Percentiles rank a stretch among this genome's conserved stretches.
Conservation (phyloP, 2,888 invertebrate genomes). For the Noctua pronuba region DNA sequence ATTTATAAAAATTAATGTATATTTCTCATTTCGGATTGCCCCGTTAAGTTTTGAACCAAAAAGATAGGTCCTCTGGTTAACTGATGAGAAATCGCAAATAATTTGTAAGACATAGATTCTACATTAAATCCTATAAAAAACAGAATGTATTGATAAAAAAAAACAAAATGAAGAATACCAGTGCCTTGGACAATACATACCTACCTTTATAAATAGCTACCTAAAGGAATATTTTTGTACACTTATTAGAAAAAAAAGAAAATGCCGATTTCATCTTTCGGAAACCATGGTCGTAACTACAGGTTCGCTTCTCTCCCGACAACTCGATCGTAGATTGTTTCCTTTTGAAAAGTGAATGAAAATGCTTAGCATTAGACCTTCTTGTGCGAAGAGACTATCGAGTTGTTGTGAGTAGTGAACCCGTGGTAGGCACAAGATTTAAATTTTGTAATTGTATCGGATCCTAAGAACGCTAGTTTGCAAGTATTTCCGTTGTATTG, state of each 20-base stretch:
- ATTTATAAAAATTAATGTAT: constrained; percentile 88
- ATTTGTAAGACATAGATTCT: constrained; percentile 72
- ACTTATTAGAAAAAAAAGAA: constrained; percentile 81
- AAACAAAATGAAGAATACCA: constrained; percentile 85
- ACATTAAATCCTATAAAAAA: constrained; percentile 70
- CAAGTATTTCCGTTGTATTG: constrained; percentile 80
- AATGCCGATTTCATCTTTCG: constrained; percentile 77
- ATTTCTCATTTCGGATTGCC: constrained; percentile 86
- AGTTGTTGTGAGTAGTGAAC: constrained; percentile 60
- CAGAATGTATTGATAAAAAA: constrained; percentile 79
- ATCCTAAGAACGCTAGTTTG: constrained; percentile 81
- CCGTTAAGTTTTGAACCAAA: constrained; percentile 87
- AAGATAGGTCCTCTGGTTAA: constrained; percentile 80
- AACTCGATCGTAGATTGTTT: constrained; percentile 53
- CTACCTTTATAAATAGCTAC: constrained; percentile 85
- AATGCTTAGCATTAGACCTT: constrained; percentile 42
- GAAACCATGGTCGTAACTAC: constrained; percentile 70
- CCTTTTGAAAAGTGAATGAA: constrained; percentile 42
- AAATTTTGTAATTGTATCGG: constrained; percentile 72
- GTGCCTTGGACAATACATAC: constrained; percentile 90
- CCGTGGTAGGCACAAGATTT: constrained; percentile 64
- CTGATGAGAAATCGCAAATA: constrained; percentile 80
- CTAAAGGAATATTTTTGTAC: constrained; percentile 89
- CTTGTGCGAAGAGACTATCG: constrained; percentile 35
- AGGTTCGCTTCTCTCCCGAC: constrained; percentile 55